Evolutionary conservation across 1,140 invertebrate genomes (phyloP), one percentile per base, ranked within the genome.

Genomic region (Antheraea mylitta): DNA sequence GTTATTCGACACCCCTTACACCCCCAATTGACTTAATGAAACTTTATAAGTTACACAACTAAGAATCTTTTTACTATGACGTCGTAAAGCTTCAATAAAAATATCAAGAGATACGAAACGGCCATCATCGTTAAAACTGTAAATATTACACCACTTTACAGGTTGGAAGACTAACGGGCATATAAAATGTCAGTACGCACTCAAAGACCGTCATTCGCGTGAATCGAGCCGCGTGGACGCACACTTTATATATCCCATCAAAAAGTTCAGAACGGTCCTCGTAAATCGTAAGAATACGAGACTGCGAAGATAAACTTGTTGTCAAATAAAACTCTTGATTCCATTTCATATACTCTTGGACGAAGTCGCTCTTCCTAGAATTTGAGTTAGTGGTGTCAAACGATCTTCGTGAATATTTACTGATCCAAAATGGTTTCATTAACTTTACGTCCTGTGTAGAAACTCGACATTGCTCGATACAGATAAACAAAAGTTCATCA

Each of bases 101-200:
- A 65, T 65, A 65, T 65, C 42, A 48, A 64, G 11, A 13, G 18
- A 62, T 18, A 64, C 42, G 36, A 22, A 45, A 18, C 18, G 45
- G 19, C 18, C 42, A 48, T 65, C 45, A 65, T 48, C 64, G 64
- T 65, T 45, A 65, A 65, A 65, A 65, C 19, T 19, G 38, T 45
- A 53, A 48, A 65, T 45, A 75, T 77, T 72, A 75, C 66, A 64
- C 67, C 75, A 70, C 72, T 30, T 74, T 66, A 74, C 64, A 70
- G 58, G 64, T 64, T 77, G 67, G 45, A 79, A 79, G 71, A 77
- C 64, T 69, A 77, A 77, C 73, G 69, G 74, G 61, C 71, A 70
- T 71, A 75, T 79, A 77, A 77, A 79, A 72, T 36, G 18, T 13
- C 68, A 59, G 64, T 58, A 22, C 63, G 68, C 76, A 62, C 66